Evolutionary conservation across 2,888 invertebrate genomes (phyloP).

Genomic region (Microctonus hyperodae): DNA sequence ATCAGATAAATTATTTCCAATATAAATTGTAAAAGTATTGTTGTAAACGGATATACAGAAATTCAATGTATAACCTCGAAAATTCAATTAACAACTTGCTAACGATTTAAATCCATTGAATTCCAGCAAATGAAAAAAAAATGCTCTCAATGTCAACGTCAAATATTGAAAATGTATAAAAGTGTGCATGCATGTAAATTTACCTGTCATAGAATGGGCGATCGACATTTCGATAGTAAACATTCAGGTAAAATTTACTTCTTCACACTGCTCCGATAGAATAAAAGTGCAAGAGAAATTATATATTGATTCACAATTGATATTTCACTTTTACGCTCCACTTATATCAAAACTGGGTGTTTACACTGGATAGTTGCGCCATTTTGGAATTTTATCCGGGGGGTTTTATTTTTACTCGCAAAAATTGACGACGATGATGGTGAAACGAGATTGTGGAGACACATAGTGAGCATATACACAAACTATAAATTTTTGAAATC

Average conservation of each 20-base stretch:
- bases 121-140: constrained; percentile 26
- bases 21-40: not conserved
- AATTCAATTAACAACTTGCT: not conserved
- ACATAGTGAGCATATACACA: not conserved
- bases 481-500: not conserved
- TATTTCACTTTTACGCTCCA: constrained; percentile 35
- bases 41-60: too few relatives aligned
- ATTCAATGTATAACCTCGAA: not conserved
- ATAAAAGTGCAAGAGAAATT: constrained; percentile 31
- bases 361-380: constrained; percentile 59
- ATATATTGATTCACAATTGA: constrained; percentile 15
- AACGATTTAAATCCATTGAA: constrained; percentile 20
- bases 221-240: constrained; percentile 61
- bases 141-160: constrained; percentile 36
- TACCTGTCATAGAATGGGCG: constrained; percentile 64
- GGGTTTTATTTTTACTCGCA: constrained; percentile 46
- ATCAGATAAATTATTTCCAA: not conserved
- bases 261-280: constrained; percentile 45
- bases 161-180: constrained; percentile 33
- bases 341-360: constrained; percentile 56
- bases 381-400: constrained; percentile 58
- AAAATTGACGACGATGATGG: too few relatives aligned
- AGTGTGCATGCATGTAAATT: constrained; percentile 35
- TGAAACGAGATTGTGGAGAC: not conserved
- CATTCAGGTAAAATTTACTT: constrained; percentile 57